Evolutionary conservation across 2,888 invertebrate genomes (phyloP).

Genomic region (Amblyjoppa fuscipennis): DNA sequence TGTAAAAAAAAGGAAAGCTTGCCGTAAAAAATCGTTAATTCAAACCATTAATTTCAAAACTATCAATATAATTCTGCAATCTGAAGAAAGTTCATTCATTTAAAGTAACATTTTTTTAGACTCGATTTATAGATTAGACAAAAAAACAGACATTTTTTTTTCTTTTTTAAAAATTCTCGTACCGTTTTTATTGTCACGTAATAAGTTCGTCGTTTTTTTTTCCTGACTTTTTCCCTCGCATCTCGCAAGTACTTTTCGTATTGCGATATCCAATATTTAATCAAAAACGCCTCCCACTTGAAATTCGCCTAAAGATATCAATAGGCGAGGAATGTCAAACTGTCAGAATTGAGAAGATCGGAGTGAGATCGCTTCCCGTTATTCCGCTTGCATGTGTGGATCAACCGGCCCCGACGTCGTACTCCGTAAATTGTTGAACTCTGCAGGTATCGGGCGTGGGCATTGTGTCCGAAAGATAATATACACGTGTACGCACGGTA

Average conservation of each 20-base stretch:
- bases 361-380: neutral
- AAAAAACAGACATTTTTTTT: too few relatives aligned
- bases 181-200: too few relatives aligned
- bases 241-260: too few relatives aligned
- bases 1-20: neutral
- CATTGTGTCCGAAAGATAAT: constrained; percentile 3
- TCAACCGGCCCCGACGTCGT: neutral
- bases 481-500: constrained; percentile 24
- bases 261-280: neutral
- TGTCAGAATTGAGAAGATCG: neutral
- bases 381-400: neutral
- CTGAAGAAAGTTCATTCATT: too few relatives aligned
- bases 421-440: neutral
- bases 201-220: too few relatives aligned
- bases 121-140: too few relatives aligned
- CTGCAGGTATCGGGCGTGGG: constrained; percentile 15
- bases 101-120: too few relatives aligned
- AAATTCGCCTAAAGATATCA: neutral
- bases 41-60: neutral
- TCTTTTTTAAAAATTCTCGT: too few relatives aligned
- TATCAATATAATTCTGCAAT: too few relatives aligned
- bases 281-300: neutral
- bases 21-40: neutral
- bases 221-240: too few relatives aligned
- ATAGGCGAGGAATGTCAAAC: neutral